Conservation (phyloP, 2,797 vertebrate genomes). For the Channallabes apus region DNA sequence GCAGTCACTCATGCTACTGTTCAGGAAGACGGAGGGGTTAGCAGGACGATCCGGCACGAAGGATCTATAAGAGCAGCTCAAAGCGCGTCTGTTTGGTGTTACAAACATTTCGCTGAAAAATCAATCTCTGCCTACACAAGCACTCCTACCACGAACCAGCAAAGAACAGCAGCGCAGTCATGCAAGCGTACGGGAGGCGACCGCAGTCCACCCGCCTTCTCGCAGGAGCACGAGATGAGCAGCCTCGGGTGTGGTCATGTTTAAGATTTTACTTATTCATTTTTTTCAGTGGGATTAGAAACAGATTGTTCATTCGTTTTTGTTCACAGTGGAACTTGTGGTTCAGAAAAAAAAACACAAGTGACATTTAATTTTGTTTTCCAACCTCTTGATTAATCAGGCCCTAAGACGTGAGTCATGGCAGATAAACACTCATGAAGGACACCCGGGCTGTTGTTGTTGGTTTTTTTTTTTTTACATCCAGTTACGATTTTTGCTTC, state of each 20-base stretch:
- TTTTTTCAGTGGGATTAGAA: not conserved
- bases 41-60: not conserved
- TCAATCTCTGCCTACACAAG: conserved; percentile 15
- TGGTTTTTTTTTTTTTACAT: too few species aligned
- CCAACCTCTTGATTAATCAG: not conserved
- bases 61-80: not conserved
- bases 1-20: not conserved
- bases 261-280: not conserved
- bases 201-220: not conserved
- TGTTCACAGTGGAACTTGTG: not conserved
- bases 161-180: not conserved
- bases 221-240: not conserved
- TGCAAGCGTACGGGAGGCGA: not conserved
- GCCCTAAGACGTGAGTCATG: not conserved
- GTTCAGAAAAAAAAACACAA: not conserved
- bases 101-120: not conserved
- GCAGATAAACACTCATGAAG: not conserved
- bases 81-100: not conserved
- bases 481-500: too few species aligned
- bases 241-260: not conserved
- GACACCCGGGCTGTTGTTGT: too few species aligned
- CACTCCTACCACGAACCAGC: not conserved
- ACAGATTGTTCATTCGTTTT: not conserved
- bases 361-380: not conserved
- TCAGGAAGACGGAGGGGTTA: not conserved